These are phyloP conservation scores for Aphelenchoides besseyi DNA, from an alignment of 1,140 invertebrate genomes.

Conservation along the genomic window DNA sequence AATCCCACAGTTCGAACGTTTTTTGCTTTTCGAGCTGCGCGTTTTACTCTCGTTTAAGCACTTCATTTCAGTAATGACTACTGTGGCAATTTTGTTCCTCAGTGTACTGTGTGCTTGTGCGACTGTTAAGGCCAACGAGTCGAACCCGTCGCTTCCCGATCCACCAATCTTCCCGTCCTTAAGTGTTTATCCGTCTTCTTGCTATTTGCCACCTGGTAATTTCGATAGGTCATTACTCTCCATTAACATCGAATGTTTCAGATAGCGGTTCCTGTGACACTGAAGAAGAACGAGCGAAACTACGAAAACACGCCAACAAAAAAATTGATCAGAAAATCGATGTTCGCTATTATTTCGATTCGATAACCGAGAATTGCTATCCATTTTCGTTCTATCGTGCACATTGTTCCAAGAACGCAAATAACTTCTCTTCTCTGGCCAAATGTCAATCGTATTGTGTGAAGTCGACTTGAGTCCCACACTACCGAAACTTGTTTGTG, in stretches of 20 bases:
- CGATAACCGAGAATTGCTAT: conserved; percentile 43
- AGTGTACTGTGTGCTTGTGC: neutral
- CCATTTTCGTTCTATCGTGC: conserved; percentile 42
- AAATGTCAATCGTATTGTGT: conserved; percentile 21
- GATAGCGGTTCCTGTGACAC: conserved; percentile 16
- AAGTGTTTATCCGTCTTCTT: neutral
- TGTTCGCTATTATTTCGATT: conserved; percentile 40
- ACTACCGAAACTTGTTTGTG: neutral
- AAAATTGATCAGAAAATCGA: conserved; percentile 30
- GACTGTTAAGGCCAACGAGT: neutral
- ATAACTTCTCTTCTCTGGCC: conserved; percentile 24
- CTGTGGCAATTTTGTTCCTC: neutral
- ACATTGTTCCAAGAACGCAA: conserved; percentile 33
- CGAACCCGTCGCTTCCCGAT: neutral
- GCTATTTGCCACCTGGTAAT: neutral
- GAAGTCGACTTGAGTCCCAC: neutral
- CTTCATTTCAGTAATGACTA: neutral
- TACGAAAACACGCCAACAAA: conserved; percentile 2
- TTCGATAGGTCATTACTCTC: neutral
- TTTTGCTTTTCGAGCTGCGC: too few species aligned
- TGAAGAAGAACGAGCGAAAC: neutral
- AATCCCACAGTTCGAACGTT: too few species aligned
- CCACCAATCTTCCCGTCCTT: neutral
- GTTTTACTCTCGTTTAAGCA: neutral
- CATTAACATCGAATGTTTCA: conserved; percentile 8